Conservation (phyloP, 2,888 invertebrate species). For the Syritta pipiens region DNA sequence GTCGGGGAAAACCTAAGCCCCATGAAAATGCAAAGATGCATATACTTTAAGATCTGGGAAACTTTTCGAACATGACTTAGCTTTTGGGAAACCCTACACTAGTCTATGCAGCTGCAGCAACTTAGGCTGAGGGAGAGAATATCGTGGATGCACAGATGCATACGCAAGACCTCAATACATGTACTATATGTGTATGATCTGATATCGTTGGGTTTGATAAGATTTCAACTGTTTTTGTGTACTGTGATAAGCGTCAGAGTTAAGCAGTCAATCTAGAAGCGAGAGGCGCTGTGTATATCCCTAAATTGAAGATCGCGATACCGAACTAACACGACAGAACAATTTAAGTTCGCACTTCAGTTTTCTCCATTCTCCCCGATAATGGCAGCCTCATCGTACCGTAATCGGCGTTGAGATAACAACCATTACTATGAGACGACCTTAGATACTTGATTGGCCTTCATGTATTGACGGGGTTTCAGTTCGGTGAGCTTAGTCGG, state of each 20-base stretch:
- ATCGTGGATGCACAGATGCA: slow-evolving; percentile 1
- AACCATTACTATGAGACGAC: not conserved
- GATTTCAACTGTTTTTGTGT: slow-evolving; percentile 39
- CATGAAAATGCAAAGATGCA: no score
- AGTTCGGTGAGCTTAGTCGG: slow-evolving; percentile 37
- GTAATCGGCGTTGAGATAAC: slow-evolving; percentile 55
- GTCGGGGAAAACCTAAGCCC: slow-evolving; percentile 1
- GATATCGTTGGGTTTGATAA: slow-evolving; percentile 50
- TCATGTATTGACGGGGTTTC: slow-evolving; percentile 26
- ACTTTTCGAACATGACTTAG: no score
- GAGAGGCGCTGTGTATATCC: not conserved
- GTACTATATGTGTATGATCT: slow-evolving; percentile 28
- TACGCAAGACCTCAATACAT: slow-evolving; percentile 3
- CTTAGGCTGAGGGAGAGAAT: no score
- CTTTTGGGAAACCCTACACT: no score
- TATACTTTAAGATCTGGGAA: no score
- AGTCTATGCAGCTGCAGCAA: no score
- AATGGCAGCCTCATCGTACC: no score
- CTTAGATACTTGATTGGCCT: slow-evolving; percentile 8
- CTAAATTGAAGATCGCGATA: slow-evolving; percentile 12
- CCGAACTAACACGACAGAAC: slow-evolving; percentile 8
- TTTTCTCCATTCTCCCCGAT: not conserved
- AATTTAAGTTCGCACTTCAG: slow-evolving; percentile 1
- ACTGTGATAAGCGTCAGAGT: not conserved
- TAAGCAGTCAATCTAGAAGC: not conserved